Percentiles rank a stretch among this genome's conserved stretches.
These are phyloP conservation scores for Meloe dianella DNA, from an alignment of 2,888 invertebrate genomes.

Conservation along the genomic window DNA sequence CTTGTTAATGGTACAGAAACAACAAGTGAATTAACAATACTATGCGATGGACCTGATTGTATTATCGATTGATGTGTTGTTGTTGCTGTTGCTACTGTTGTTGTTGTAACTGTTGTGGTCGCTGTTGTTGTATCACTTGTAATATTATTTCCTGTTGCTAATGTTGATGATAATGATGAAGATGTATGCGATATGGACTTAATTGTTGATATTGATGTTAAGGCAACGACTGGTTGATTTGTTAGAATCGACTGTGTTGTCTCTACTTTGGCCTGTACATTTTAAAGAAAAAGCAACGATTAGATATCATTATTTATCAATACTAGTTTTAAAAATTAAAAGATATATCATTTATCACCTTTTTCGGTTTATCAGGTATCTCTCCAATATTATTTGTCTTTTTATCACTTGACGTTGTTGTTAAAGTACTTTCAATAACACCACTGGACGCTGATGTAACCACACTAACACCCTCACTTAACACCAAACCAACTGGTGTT, in stretches of 20 bases:
- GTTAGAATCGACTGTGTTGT: constrained; percentile 49
- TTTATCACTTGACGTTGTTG: constrained; percentile 34
- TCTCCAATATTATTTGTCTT: constrained; percentile 37
- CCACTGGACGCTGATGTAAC: constrained; percentile 38
- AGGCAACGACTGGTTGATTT: constrained; percentile 52
- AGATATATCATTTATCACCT: constrained; percentile 37
- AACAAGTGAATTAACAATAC: constrained; percentile 60
- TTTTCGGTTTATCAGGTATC: constrained; percentile 47
- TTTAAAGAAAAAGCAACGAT: constrained; percentile 19
- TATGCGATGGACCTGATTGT: constrained; percentile 29
- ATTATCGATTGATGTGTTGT: constrained; percentile 31
- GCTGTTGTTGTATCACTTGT: constrained; percentile 31
- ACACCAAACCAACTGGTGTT: constrained; percentile 52
- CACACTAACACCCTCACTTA: constrained; percentile 36
- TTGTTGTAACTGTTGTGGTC: constrained; percentile 35
- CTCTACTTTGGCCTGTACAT: constrained; percentile 46
- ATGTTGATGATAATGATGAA: constrained; percentile 24
- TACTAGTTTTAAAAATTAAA: constrained; percentile 19
- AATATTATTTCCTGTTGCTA: constrained; percentile 20
- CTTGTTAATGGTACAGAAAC: constrained; percentile 70
- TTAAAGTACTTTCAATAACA: constrained; percentile 30
- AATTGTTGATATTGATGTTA: constrained; percentile 51
- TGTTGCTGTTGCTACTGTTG: constrained; percentile 36
- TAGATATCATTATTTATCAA: constrained; percentile 12
- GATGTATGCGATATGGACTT: constrained; percentile 40